These are phyloP conservation scores for Salvelinus sp. DNA, from an alignment of 2,113 vertebrate species.

Conservation along the genomic window DNA sequence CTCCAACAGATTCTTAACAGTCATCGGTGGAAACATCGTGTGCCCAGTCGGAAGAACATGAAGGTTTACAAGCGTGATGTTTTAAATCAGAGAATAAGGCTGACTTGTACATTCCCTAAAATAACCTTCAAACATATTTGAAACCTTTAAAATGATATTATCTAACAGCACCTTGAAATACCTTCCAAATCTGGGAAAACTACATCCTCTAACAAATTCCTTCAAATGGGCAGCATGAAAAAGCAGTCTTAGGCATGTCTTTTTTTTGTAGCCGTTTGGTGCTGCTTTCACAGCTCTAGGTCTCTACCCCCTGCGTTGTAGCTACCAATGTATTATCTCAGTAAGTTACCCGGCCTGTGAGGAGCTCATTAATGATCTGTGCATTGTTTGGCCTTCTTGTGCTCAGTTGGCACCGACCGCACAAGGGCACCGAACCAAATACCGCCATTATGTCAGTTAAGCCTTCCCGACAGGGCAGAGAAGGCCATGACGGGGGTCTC, in stretches of 20 bases:
- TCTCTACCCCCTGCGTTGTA: conserved; percentile 6
- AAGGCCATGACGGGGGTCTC: conserved; percentile 30
- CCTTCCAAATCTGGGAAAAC: too few relatives aligned
- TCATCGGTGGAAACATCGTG: conserved; percentile 11
- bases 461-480: conserved; percentile 24
- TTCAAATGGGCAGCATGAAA: neutral
- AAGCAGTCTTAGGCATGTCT: neutral
- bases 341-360: conserved; percentile 42
- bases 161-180: too few relatives aligned
- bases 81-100: too few relatives aligned
- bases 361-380: conserved; percentile 55
- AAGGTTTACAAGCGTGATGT: too few relatives aligned
- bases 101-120: neutral
- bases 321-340: conserved; percentile 31
- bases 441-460: conserved; percentile 52
- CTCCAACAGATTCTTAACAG: conserved; percentile 1
- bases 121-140: neutral
- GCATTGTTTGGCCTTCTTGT: conserved; percentile 49
- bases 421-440: conserved; percentile 53
- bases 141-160: neutral
- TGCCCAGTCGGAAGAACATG: neutral
- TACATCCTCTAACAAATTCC: conserved; percentile 12
- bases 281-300: neutral
- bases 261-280: neutral
- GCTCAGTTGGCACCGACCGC: conserved; percentile 48